Evolutionary conservation across 2,797 vertebrate genomes (phyloP).

Genomic region (Gouania willdenowi): DNA sequence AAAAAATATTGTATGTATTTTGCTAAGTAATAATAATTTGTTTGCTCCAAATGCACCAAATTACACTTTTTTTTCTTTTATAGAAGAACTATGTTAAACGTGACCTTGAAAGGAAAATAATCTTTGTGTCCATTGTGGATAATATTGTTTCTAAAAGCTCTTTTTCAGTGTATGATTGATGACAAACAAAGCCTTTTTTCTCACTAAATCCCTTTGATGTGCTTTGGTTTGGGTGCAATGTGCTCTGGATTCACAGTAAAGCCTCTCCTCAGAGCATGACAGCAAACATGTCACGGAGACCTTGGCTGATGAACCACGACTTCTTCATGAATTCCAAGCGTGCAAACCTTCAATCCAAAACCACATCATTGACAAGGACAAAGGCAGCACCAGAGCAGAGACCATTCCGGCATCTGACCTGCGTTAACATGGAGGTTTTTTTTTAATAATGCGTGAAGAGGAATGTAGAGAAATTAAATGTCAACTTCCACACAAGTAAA

Average conservation of each 20-base stretch:
- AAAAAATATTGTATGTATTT: too few relatives aligned
- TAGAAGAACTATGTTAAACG: not conserved
- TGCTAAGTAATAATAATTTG: too few relatives aligned
- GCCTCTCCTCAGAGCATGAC: slow-evolving; percentile 38
- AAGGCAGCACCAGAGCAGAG: slow-evolving; percentile 12
- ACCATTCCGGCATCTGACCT: slow-evolving; percentile 48
- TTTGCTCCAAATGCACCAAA: too few relatives aligned
- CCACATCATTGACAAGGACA: slow-evolving; percentile 24
- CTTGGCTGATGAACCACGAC: slow-evolving; percentile 24
- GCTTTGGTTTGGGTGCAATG: not conserved
- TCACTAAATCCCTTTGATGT: slow-evolving; percentile 16
- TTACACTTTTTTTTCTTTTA: too few relatives aligned
- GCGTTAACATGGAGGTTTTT: slow-evolving; percentile 52
- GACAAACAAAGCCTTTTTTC: not conserved
- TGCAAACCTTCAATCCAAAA: slow-evolving; percentile 18
- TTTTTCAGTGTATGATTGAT: slow-evolving; percentile 1
- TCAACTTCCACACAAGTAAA: slow-evolving; percentile 13
- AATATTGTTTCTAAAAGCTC: not conserved
- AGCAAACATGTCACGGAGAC: slow-evolving; percentile 40
- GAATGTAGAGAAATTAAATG: slow-evolving; percentile 60
- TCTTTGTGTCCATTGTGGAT: not conserved
- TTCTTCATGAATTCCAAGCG: slow-evolving; percentile 46
- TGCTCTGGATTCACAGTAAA: slow-evolving; percentile 11
- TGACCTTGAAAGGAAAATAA: not conserved
- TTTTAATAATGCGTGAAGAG: slow-evolving; percentile 63